phyloP scores from a whole-genome alignment of 2,888 invertebrate genomes.

The Drosophila prolongata region DNA sequence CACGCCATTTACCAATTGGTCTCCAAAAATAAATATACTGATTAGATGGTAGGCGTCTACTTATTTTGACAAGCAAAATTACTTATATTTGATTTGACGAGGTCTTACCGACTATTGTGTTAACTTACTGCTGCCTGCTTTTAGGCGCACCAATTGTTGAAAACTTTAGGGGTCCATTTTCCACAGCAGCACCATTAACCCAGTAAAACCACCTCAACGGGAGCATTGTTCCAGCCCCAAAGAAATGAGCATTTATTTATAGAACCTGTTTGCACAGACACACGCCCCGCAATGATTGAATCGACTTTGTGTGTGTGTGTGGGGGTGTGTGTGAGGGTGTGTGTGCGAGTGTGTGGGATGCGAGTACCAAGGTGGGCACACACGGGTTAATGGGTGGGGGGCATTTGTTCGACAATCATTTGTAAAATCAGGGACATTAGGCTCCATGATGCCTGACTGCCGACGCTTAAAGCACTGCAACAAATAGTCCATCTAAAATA shows the following conservation, averaged over 20 bases:
- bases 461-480: background rate
- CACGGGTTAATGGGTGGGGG: slow-evolving; percentile 15
- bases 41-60: background rate
- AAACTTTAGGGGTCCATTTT: slow-evolving; percentile 4
- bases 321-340: slow-evolving; percentile 9
- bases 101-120: slow-evolving; percentile 7
- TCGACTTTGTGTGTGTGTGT: slow-evolving; percentile 21
- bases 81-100: background rate
- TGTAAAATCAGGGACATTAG: slow-evolving; percentile 74
- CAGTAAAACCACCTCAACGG: slow-evolving; percentile 9
- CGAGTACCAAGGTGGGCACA: slow-evolving; percentile 11
- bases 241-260: slow-evolving; percentile 48
- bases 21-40: slow-evolving; percentile 5
- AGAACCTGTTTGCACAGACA: slow-evolving; percentile 40
- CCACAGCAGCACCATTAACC: slow-evolving; percentile 11
- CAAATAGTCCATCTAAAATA: background rate
- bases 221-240: slow-evolving; percentile 30
- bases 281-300: slow-evolving; percentile 38
- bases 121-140: slow-evolving; percentile 3
- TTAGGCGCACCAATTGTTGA: slow-evolving; percentile 26
- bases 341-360: slow-evolving; percentile 8
- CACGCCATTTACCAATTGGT: slow-evolving; percentile 6
- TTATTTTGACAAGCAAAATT: background rate
- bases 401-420: slow-evolving; percentile 58
- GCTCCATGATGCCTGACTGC: slow-evolving; percentile 34